A percentile compares a stretch with the other conserved stretches of the same genome.
phyloP scores from a whole-genome alignment of 2,888 invertebrate species.

The Apamea epomidion region DNA sequence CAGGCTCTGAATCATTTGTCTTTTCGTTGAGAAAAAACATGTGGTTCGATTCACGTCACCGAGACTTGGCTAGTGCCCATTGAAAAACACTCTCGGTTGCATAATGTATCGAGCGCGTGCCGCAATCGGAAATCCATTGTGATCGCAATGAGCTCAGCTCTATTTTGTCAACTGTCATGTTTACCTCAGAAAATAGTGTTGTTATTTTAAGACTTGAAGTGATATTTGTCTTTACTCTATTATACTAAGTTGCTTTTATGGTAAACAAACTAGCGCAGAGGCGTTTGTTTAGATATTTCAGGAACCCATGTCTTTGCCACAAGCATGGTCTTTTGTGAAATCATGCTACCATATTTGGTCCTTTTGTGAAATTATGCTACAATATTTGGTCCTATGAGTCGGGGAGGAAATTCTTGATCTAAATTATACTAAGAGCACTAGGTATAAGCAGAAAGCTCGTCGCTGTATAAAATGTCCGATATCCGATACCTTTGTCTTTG shows the following conservation, averaged over 20 bases:
- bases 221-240: slow-evolving; percentile 39
- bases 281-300: slow-evolving; percentile 3
- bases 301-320: neutral
- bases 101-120: slow-evolving; percentile 64
- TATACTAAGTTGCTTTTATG: slow-evolving; percentile 35
- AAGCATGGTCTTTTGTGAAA: neutral
- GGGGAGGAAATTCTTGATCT: neutral
- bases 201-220: slow-evolving; percentile 44
- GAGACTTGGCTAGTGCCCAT: slow-evolving; percentile 67
- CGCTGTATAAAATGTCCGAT: slow-evolving; percentile 35
- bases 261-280: slow-evolving; percentile 9
- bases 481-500: slow-evolving; percentile 45
- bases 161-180: slow-evolving; percentile 64
- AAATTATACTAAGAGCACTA: neutral
- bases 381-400: neutral
- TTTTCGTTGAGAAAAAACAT: slow-evolving; percentile 40
- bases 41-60: slow-evolving; percentile 47
- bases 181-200: slow-evolving; percentile 56
- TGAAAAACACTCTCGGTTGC: slow-evolving; percentile 67
- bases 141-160: slow-evolving; percentile 60
- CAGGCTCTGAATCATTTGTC: slow-evolving; percentile 22
- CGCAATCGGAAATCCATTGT: slow-evolving; percentile 70
- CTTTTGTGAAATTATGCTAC: neutral
- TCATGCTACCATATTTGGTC: neutral
- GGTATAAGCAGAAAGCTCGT: slow-evolving; percentile 6